A percentile compares a stretch with the other conserved stretches of the same genome.
These are phyloP conservation scores for Marronus borbonicus DNA, from an alignment of 2,888 invertebrate genomes.

Conservation along the genomic window DNA sequence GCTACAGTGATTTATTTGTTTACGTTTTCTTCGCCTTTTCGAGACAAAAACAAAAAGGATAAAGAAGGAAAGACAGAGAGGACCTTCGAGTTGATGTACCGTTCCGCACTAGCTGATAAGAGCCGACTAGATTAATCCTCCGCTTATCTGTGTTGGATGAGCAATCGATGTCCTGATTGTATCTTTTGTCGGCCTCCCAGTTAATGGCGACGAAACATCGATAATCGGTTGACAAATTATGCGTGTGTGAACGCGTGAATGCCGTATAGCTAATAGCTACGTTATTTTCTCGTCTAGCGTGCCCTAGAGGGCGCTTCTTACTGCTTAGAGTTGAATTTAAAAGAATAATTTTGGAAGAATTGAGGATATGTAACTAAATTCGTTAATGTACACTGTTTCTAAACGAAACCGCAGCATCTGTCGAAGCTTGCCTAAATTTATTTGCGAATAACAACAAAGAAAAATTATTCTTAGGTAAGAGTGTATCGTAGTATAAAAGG, in stretches of 20 bases:
- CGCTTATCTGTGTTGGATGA: conserved; percentile 60
- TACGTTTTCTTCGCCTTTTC: background rate
- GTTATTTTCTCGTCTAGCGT: background rate
- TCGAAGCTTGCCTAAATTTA: no score
- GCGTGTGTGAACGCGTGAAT: conserved; percentile 36
- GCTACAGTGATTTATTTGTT: no score
- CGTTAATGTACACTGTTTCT: no score
- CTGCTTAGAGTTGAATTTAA: no score
- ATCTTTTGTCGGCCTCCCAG: conserved; percentile 65
- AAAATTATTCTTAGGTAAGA: no score
- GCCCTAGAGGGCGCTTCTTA: background rate
- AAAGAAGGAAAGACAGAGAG: background rate
- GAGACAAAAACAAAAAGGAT: background rate
- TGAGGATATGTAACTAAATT: no score
- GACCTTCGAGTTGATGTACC: background rate
- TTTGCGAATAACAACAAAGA: no score
- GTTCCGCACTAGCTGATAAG: conserved; percentile 10
- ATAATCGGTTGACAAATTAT: conserved; percentile 66
- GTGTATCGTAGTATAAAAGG: no score
- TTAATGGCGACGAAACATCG: conserved; percentile 65
- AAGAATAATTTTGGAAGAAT: no score
- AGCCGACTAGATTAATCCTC: conserved; percentile 23
- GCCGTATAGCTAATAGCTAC: background rate
- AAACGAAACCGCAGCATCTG: no score
- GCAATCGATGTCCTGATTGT: conserved; percentile 66